These are phyloP conservation scores for Myotis yumanensis DNA, from an alignment of 2,113 vertebrate genomes.

Conservation along the genomic window DNA sequence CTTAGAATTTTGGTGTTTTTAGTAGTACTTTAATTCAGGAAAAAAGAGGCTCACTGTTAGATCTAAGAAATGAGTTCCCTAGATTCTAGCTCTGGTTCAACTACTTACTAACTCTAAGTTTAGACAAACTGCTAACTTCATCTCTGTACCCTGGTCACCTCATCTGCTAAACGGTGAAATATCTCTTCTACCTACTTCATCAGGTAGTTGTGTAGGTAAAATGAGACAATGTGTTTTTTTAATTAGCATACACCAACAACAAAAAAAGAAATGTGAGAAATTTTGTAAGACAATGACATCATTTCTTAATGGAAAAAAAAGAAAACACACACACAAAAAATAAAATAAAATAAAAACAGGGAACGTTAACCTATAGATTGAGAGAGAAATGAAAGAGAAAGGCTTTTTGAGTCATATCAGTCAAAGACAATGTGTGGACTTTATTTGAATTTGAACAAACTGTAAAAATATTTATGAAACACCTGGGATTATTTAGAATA, in stretches of 20 bases:
- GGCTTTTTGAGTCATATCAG: background rate
- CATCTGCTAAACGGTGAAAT: background rate
- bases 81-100: background rate
- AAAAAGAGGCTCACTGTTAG: background rate
- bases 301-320: background rate
- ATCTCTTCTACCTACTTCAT: background rate
- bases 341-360: background rate
- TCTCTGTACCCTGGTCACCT: background rate
- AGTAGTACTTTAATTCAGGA: background rate
- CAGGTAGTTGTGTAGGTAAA: background rate
- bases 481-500: background rate
- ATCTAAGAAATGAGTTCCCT: background rate
- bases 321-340: too few species aligned
- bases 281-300: background rate
- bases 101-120: background rate
- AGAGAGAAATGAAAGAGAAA: background rate
- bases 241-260: background rate
- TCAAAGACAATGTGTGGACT: background rate
- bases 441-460: background rate
- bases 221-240: background rate
- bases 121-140: background rate
- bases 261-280: slow-evolving; percentile 7
- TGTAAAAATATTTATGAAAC: background rate
- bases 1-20: background rate
- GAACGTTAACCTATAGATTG: background rate